Evolutionary conservation across 2,888 invertebrate species (phyloP), one percentile per base, ranked within the genome.

Genomic region (Globia sparganii): DNA sequence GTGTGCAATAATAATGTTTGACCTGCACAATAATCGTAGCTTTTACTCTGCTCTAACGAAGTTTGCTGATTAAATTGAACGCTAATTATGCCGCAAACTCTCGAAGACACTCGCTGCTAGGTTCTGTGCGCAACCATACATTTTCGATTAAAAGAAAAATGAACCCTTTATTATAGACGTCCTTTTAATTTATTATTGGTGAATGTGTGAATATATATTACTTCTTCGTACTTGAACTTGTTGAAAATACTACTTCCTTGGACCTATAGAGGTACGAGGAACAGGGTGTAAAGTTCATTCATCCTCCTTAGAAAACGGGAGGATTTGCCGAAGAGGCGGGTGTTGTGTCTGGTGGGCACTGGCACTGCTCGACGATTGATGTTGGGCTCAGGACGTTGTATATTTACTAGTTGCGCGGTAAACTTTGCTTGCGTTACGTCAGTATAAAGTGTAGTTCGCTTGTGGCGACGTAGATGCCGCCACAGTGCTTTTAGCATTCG

Each of bases 1-100:
- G n/a, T 62, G n/a, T 40, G 18, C 37, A 64, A 28, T 68, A 67
- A 25, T 59, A 4, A 82, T 34, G 49, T 67, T 83, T n/a, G n/a
- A 58, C 28, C 11, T 49, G 64, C 49, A 58, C 40, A 58, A 49
- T 69, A 61, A 61, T 31, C 9, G 40, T n/a, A 13, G 59, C 73
- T 37, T 84, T 69, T 66, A 84, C 65, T 40, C 11, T 34, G 78
- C 49, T 58, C 46, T n/a, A 73, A 6, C 34, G 21, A 21, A 81
- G 81, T 81, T 81, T 69, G 61, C 73, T 70, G 40, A 81, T 84
- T 58, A 73, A 81, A 84, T 73, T 79, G 80, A 79, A 73, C 80
- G 61, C 73, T 81, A 84, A 81, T 81, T 79, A 79, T 66, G 46
- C 59, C 56, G 49, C 69, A 79, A 78, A 65, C 37, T 81, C 40